These are phyloP conservation scores for Elymnias hypermnestra DNA, from an alignment of 1,140 invertebrate genomes.

Conservation along the genomic window DNA sequence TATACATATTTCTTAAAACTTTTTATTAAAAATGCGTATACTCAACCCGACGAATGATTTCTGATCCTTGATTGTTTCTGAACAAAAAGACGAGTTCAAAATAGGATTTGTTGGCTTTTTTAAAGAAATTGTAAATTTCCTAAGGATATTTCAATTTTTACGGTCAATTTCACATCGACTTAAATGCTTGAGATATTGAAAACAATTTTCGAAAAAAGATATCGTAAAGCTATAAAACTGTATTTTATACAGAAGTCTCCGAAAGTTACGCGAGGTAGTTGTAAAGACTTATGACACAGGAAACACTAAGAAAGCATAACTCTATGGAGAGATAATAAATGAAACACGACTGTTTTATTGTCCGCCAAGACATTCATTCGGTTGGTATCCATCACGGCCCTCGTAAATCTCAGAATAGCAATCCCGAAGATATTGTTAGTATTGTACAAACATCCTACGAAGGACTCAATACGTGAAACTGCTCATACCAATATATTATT, in stretches of 20 bases:
- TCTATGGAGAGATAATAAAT: constrained; percentile 15
- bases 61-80: too few relatives aligned
- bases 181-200: too few relatives aligned
- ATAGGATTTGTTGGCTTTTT: too few relatives aligned
- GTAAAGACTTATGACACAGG: constrained; percentile 21
- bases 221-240: too few relatives aligned
- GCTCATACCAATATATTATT: background rate
- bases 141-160: too few relatives aligned
- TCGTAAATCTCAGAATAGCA: constrained; percentile 45
- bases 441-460: constrained; percentile 14
- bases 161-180: too few relatives aligned
- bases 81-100: too few relatives aligned
- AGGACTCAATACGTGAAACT: constrained; percentile 1
- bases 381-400: constrained; percentile 31
- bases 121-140: too few relatives aligned
- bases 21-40: too few relatives aligned
- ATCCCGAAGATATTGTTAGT: constrained; percentile 21
- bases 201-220: too few relatives aligned
- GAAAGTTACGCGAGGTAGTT: background rate
- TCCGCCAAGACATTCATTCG: constrained; percentile 28
- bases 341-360: constrained; percentile 34
- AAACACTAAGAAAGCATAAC: constrained; percentile 39
- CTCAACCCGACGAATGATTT: too few relatives aligned
- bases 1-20: too few relatives aligned
- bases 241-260: background rate